Conservation (phyloP, 2,888 invertebrate genomes). For the Malthinus flaveolus region DNA sequence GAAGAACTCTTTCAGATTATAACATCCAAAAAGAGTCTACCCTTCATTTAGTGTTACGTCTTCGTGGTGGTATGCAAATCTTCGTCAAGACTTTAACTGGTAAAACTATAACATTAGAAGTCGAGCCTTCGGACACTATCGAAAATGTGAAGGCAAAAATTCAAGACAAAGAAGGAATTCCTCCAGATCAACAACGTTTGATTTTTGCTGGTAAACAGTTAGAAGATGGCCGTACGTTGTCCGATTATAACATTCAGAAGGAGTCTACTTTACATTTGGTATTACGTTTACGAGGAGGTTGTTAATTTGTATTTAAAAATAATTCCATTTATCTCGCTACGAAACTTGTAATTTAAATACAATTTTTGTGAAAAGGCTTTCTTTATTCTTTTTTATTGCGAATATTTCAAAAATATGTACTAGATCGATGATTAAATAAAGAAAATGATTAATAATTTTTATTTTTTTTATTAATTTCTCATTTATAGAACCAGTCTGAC, state of each 20-base stretch:
- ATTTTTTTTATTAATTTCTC: neutral
- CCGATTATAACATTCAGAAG: conserved; percentile 88
- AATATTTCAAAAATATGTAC: conserved; percentile 4
- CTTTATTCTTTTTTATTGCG: neutral
- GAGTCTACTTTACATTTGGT: conserved; percentile 92
- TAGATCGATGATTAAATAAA: neutral
- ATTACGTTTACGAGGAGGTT: conserved; percentile 68
- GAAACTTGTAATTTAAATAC: neutral
- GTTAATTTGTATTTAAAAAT: conserved; percentile 11
- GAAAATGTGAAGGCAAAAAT: conserved; percentile 70
- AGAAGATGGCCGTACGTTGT: conserved; percentile 44
- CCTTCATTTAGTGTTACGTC: conserved; percentile 59
- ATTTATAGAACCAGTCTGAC: no score
- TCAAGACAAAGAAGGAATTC: conserved; percentile 88
- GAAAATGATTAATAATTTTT: neutral
- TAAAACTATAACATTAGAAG: conserved; percentile 58
- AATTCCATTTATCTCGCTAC: neutral
- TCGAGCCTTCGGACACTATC: conserved; percentile 62
- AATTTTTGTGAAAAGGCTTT: neutral
- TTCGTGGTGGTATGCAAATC: conserved; percentile 64
- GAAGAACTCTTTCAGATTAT: conserved; percentile 64
- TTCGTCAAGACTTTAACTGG: conserved; percentile 61
- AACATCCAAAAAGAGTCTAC: conserved; percentile 65
- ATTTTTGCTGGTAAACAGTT: conserved; percentile 88
- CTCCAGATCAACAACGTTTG: conserved; percentile 85